Evolutionary conservation across 2,113 vertebrate genomes (phyloP).

Genomic region (Rhadina sibilatrix): DNA sequence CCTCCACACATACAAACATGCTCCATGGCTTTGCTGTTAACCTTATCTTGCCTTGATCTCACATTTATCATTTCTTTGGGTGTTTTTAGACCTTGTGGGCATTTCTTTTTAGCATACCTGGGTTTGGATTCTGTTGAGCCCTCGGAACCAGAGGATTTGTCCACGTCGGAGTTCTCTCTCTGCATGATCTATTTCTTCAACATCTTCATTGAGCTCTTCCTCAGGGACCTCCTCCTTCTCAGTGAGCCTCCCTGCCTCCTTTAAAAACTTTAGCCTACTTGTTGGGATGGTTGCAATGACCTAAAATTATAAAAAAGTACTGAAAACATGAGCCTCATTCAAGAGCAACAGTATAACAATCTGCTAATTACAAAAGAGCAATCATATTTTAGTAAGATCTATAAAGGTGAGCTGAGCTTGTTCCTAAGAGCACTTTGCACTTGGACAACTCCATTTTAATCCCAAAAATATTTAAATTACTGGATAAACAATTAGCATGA

Average conservation of each 20-base stretch:
- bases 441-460: background rate
- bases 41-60: background rate
- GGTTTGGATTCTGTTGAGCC: conserved; percentile 97
- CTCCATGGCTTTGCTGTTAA: background rate
- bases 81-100: background rate
- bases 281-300: conserved; percentile 93
- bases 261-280: conserved; percentile 92
- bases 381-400: background rate
- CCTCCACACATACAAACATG: background rate
- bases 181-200: conserved; percentile 96
- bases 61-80: background rate
- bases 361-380: background rate
- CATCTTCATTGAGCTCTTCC: conserved; percentile 93
- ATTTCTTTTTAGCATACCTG: conserved; percentile 80
- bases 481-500: background rate
- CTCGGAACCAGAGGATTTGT: conserved; percentile 98
- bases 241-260: conserved; percentile 89
- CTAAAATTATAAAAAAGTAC: conserved; percentile 66
- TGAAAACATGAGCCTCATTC: conserved; percentile 19
- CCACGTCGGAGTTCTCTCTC: conserved; percentile 95
- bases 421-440: background rate
- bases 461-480: background rate
- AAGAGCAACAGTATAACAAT: background rate
- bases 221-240: conserved; percentile 91
- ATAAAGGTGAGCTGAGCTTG: background rate